These are phyloP conservation scores for Hycleus cichorii DNA, from an alignment of 1,140 invertebrate genomes.

Conservation along the genomic window DNA sequence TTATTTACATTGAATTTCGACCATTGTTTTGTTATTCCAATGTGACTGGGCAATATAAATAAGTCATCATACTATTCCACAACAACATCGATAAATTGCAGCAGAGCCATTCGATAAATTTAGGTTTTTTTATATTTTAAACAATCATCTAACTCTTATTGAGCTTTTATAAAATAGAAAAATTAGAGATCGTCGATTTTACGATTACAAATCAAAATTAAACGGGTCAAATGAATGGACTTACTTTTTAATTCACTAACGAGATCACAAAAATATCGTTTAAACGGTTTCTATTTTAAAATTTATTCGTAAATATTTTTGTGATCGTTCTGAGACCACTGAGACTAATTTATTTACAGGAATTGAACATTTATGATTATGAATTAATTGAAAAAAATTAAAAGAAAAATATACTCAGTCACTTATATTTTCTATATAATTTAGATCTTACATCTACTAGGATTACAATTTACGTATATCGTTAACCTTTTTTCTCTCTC, in stretches of 20 bases:
- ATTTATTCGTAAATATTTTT: no score
- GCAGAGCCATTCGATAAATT: constrained; percentile 7
- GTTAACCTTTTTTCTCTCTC: constrained; percentile 16
- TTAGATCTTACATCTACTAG: constrained; percentile 25
- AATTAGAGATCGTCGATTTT: constrained; percentile 6
- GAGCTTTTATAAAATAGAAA: constrained; percentile 11
- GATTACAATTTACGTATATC: constrained; percentile 34
- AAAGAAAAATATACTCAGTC: constrained; percentile 17
- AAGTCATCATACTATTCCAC: constrained; percentile 5
- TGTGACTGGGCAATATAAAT: constrained; percentile 21
- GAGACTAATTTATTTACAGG: no score
- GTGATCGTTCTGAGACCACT: no score
- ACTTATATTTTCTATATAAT: constrained; percentile 6
- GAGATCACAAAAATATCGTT: constrained; percentile 7
- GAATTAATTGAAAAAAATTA: not conserved
- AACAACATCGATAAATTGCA: constrained; percentile 16
- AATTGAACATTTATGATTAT: constrained; percentile 2
- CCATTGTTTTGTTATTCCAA: constrained; percentile 11
- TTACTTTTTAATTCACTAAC: constrained; percentile 2
- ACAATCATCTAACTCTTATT: constrained; percentile 1
- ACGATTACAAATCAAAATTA: no score
- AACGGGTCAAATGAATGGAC: constrained; percentile 6
- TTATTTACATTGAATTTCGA: not conserved
- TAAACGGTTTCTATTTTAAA: not conserved
- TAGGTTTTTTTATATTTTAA: constrained; percentile 1